Base-by-base conservation (phyloP, 2,888 invertebrate species). In the Noctua janthe region DNA sequence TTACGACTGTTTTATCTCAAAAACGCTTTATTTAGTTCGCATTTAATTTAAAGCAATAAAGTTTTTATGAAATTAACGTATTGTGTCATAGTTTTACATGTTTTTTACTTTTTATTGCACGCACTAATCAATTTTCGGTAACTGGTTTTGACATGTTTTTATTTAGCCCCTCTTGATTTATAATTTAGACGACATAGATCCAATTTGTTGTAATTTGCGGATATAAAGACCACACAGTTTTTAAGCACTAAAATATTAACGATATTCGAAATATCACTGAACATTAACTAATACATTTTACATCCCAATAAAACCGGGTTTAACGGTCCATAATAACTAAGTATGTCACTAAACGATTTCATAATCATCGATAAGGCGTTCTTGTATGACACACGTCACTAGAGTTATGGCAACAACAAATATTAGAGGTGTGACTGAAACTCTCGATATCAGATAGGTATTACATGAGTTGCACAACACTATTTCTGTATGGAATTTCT, bases 381-480 rank as follows among this genome's bases (percentile, higher is more conserved):
- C n/a, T 75, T 67, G 47, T 51, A 78, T 85, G 85, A 81, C 86
- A 84, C 51, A 72, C 69, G 47, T 86, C 76, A 73, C 80, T 78
- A 72, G n/a, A 72, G 66, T 75, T 78, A 76, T 77, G 74, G 76
- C 76, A 84, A 79, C 75, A 67, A 74, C 78, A 81, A 88, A 86
- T 75, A 81, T 71, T 54, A 82, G 54, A 72, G 86, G 84, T 77
- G 86, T 84, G 83, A 78, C 89, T 81, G 71, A 86, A 89, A 80
- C 71, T 90, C 90, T 92, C 91, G 86, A 89, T 80, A 78, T 81
- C 73, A 87, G 78, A 84, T 74, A n/a, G 23, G 15, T 49, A 43
- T 73, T 76, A 89, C 71, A 64, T 54, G 69, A 72, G 62, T 89
- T 87, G 72, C 88, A 67, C 83, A 88, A 86, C 81, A 81, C 82